These are phyloP conservation scores for Lamprotornis superbus DNA, from an alignment of 2,113 vertebrate species.

Conservation along the genomic window DNA sequence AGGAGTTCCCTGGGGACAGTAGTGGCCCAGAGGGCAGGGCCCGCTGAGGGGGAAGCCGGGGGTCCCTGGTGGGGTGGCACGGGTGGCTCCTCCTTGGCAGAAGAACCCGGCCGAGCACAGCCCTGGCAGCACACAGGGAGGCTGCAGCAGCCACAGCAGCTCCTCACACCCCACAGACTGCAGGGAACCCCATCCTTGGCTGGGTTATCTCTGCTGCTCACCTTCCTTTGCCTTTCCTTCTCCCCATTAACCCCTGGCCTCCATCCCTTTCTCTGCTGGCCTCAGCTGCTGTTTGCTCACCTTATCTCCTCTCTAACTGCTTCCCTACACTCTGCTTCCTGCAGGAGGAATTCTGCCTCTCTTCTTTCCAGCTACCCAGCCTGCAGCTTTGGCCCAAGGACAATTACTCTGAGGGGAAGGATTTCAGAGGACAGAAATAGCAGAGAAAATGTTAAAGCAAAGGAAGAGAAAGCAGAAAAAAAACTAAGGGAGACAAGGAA, in stretches of 20 bases:
- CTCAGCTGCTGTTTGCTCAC: not conserved
- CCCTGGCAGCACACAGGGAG: slow-evolving; percentile 60
- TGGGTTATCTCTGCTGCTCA: not conserved
- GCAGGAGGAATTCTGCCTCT: not conserved
- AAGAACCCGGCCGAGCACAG: slow-evolving; percentile 83
- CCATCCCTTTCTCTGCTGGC: not conserved
- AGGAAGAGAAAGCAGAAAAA: not conserved
- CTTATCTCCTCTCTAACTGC: not conserved
- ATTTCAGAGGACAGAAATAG: not conserved
- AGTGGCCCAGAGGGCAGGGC: slow-evolving; percentile 83
- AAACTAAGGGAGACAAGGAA: not conserved
- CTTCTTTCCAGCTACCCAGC: not conserved
- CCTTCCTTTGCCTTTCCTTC: not conserved
- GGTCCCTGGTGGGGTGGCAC: slow-evolving; percentile 70
- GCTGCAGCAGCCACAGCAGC: not conserved
- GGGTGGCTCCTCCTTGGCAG: slow-evolving; percentile 81
- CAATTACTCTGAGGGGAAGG: not conserved
- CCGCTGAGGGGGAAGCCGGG: slow-evolving; percentile 72
- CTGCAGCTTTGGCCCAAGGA: not conserved
- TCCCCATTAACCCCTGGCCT: not conserved
- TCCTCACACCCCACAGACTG: not conserved
- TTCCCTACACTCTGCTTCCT: not conserved
- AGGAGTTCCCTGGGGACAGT: slow-evolving; percentile 80
- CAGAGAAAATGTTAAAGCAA: not conserved
- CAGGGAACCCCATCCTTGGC: too few relatives aligned